Evolutionary conservation across 2,797 vertebrate species (phyloP), one percentile per base, ranked within the genome.

Genomic region (Arremon brunneinucha): DNA sequence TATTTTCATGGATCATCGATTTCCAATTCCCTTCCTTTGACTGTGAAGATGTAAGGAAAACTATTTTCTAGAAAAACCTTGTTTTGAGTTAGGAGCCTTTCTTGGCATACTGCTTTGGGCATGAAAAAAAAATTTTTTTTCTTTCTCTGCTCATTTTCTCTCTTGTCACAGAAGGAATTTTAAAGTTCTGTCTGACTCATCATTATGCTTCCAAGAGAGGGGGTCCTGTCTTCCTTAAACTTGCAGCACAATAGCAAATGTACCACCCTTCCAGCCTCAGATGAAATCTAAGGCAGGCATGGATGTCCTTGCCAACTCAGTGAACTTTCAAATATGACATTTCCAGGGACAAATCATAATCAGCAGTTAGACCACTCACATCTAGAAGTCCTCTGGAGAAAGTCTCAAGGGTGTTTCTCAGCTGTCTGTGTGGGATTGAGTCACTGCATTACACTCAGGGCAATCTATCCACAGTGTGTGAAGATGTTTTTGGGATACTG

Each of bases 261-360:
- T 15, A 50, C 9, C 23, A 23, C 34, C 22, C 4, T 30, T 87
- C 14, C 49, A 75, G 30, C 20, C 35, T 57, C 35, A 74, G 28
- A 83, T 21, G 10, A 80, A 78, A n/a, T 50, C 59, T 62, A 65
- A 60, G 52, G 59, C 30, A 94, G 19, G 46, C 24, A 22, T 14
- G 27, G 23, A 88, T 71, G 26, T 37, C 44, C 87, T 93, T 90
- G 83, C 78, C 69, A 93, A 83, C 9, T 55, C 75, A 37, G 34
- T 83, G 91, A 94, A 87, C 90, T 89, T 95, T 95, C 84, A 75
- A 77, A 90, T 32, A 55, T 89, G 91, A 93, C 76, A 87, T 89
- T 94, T 95, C 37, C 35, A n/a, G 50, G 55, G 69, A 93, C 2
- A 3, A 93, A 75, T 94, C 35, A 62, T 47, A 77, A 91, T 34